These are phyloP conservation scores for Plumapathes pennacea DNA, from an alignment of 92 coral and sea anemone genomes.

Conservation along the genomic window DNA sequence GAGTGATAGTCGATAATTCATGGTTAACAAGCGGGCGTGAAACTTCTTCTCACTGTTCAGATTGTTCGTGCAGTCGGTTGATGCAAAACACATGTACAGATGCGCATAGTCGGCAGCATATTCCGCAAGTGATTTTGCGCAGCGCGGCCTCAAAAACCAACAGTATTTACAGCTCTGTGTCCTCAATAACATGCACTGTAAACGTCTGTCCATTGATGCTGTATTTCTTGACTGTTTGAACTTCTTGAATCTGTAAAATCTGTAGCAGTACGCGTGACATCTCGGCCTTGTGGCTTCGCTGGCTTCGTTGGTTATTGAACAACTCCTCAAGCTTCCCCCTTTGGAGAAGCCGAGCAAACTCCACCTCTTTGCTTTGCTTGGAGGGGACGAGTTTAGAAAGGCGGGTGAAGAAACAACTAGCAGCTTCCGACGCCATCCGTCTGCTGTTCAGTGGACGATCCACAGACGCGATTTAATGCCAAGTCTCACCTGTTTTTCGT, in stretches of 20 bases:
- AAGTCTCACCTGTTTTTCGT: no score
- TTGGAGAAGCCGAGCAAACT: constrained; percentile 23
- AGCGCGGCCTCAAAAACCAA: no score
- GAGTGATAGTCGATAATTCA: no score
- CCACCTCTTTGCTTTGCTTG: constrained; percentile 14
- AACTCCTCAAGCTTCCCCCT: constrained; percentile 12
- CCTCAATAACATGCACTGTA: constrained; percentile 53
- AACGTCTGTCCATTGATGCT: constrained; percentile 46
- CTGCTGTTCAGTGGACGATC: no score
- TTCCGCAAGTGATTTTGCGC: no score
- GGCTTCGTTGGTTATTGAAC: constrained; percentile 13
- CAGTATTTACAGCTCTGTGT: constrained; percentile 58
- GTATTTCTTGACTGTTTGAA: constrained; percentile 44
- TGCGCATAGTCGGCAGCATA: no score
- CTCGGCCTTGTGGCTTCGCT: constrained; percentile 6
- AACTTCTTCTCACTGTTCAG: no score
- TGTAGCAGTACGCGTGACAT: constrained; percentile 45
- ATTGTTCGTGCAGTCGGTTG: no score
- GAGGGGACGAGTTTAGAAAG: constrained; percentile 23
- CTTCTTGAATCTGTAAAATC: constrained; percentile 60
- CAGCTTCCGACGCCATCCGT: no score
- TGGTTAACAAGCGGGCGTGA: no score
- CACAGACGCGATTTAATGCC: no score
- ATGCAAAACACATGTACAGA: no score
- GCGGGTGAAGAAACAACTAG: constrained; percentile 14